phyloP scores from a whole-genome alignment of 1,140 invertebrate genomes.

The Papilio machaon region DNA sequence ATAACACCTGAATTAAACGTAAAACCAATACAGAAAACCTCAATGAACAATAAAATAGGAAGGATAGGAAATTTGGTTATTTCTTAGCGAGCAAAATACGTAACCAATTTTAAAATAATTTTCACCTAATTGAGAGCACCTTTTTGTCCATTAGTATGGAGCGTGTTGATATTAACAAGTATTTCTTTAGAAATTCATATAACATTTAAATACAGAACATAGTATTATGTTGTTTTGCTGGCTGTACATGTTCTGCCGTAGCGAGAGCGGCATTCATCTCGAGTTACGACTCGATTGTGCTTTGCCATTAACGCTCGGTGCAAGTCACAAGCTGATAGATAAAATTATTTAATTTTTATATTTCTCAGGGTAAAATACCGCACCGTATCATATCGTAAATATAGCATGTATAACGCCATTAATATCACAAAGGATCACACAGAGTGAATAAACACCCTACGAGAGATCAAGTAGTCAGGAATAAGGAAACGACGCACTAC shows the following conservation, averaged over 20 bases:
- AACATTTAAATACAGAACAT: neutral
- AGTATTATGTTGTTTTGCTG: neutral
- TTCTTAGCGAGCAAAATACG: neutral
- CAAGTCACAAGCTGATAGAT: neutral
- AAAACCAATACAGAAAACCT: too few relatives aligned
- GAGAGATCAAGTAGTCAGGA: neutral
- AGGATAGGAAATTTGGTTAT: neutral
- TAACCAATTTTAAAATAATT: neutral
- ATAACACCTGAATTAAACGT: too few relatives aligned
- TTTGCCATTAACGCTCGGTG: slow-evolving; percentile 9
- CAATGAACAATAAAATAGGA: too few relatives aligned
- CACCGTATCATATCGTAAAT: too few relatives aligned
- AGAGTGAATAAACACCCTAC: neutral
- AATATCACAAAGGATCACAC: neutral
- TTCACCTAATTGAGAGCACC: too few relatives aligned
- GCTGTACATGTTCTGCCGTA: slow-evolving; percentile 31
- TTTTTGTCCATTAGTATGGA: too few relatives aligned
- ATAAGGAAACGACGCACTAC: neutral
- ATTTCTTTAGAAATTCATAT: neutral
- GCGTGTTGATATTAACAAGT: too few relatives aligned
- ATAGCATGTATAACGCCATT: too few relatives aligned
- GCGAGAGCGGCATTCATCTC: slow-evolving; percentile 29
- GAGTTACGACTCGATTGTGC: slow-evolving; percentile 38
- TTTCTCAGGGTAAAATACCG: neutral
- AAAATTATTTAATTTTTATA: neutral